Evolutionary conservation across 1,140 invertebrate species (phyloP).

Genomic region (Mylabris phalerata): DNA sequence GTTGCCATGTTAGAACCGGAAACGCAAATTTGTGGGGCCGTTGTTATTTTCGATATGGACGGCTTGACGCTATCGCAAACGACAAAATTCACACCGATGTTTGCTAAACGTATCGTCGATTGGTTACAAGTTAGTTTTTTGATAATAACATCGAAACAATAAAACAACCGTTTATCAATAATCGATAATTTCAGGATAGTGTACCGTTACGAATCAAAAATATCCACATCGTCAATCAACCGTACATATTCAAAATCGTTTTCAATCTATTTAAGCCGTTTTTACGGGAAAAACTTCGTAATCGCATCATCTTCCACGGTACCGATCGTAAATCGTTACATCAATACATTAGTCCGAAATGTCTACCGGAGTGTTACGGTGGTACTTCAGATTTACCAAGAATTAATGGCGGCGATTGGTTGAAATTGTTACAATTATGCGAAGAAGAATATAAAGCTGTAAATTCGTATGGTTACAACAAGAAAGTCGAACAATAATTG

Average conservation of each 20-base stretch:
- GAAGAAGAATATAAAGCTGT: constrained; percentile 70
- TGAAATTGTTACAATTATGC: constrained; percentile 59
- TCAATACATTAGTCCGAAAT: constrained; percentile 69
- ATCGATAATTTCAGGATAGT: constrained; percentile 47
- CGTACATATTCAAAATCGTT: constrained; percentile 80
- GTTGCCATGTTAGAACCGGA: constrained; percentile 71
- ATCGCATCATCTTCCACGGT: constrained; percentile 75
- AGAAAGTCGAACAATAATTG: constrained; percentile 39
- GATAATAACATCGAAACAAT: neutral
- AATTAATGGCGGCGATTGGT: constrained; percentile 63
- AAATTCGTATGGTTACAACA: constrained; percentile 68
- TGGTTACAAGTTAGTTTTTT: constrained; percentile 56
- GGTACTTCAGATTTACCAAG: constrained; percentile 60
- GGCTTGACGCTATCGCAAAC: constrained; percentile 70
- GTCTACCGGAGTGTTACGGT: constrained; percentile 69
- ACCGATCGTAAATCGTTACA: constrained; percentile 74
- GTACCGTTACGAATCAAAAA: constrained; percentile 77
- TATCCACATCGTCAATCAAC: constrained; percentile 82
- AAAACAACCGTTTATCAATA: neutral
- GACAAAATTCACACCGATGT: constrained; percentile 74
- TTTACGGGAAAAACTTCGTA: constrained; percentile 66
- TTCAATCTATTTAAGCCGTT: constrained; percentile 84
- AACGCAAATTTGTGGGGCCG: constrained; percentile 66
- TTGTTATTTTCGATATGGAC: constrained; percentile 80
- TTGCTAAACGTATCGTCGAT: constrained; percentile 74